A percentile compares a stretch with the other conserved stretches of the same genome.
Conservation (phyloP, 2,888 invertebrate species). For the Noctua fimbriata region DNA sequence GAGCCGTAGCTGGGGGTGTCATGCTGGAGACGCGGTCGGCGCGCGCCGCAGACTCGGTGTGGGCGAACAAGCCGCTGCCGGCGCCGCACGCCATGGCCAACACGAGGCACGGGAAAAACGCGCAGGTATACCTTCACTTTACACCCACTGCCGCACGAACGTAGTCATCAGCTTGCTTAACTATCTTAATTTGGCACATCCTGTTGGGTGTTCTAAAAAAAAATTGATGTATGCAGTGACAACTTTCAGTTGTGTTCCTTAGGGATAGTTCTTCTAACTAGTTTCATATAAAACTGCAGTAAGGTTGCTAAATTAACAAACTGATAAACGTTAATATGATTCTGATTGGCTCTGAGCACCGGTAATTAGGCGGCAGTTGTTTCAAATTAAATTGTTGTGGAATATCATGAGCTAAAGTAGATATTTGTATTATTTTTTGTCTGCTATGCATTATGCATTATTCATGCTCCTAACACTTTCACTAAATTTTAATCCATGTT, state of each 20-base stretch:
- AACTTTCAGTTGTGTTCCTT: slow-evolving; percentile 8
- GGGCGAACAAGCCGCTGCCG: slow-evolving; percentile 91
- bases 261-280: slow-evolving; percentile 20
- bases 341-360: slow-evolving; percentile 40
- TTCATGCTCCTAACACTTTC: slow-evolving; percentile 55
- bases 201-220: slow-evolving; percentile 50
- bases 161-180: slow-evolving; percentile 49
- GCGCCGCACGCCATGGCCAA: slow-evolving; percentile 90
- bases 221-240: slow-evolving; percentile 2
- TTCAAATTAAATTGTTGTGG: slow-evolving; percentile 32
- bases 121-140: slow-evolving; percentile 87
- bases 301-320: slow-evolving; percentile 8
- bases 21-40: slow-evolving; percentile 94
- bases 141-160: slow-evolving; percentile 52
- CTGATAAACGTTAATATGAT: slow-evolving; percentile 24
- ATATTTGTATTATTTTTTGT: slow-evolving; percentile 31
- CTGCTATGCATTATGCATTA: slow-evolving; percentile 48
- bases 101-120: slow-evolving; percentile 92
- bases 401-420: slow-evolving; percentile 26
- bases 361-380: slow-evolving; percentile 30
- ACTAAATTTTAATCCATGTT: slow-evolving; percentile 47
- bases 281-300: slow-evolving; percentile 24
- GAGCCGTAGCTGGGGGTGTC: slow-evolving; percentile 86
- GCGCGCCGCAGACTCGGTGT: slow-evolving; percentile 93
- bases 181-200: slow-evolving; percentile 58